Conservation (phyloP, 2,113 vertebrate genomes). For the Chascanopsetta lugubris region DNA sequence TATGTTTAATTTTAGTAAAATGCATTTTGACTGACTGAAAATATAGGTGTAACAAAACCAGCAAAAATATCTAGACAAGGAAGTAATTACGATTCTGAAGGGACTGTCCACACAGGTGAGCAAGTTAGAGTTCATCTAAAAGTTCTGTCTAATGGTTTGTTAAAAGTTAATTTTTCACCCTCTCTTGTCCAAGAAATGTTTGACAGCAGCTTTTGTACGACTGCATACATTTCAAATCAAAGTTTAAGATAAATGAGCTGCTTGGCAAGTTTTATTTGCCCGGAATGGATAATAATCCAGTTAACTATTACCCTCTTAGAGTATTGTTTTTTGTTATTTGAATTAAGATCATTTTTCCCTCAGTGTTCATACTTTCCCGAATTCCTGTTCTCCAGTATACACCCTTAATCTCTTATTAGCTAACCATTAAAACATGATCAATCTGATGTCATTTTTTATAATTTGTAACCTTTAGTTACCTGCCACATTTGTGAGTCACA, state of each 20-base stretch:
- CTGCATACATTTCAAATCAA: neutral
- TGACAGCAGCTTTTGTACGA: neutral
- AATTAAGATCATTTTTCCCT: too few species aligned
- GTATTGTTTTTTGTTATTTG: too few species aligned
- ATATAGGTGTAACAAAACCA: accelerated
- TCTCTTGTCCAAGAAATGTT: neutral
- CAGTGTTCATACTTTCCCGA: too few species aligned
- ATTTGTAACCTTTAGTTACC: too few species aligned
- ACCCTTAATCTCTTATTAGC: too few species aligned
- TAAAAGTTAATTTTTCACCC: constrained; percentile 3
- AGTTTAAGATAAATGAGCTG: neutral
- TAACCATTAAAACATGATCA: too few species aligned
- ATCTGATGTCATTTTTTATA: too few species aligned
- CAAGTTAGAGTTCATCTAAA: neutral
- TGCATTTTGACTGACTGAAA: neutral
- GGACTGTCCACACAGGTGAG: neutral
- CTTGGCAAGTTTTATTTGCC: too few species aligned
- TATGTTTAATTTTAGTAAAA: too few species aligned
- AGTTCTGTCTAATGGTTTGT: neutral
- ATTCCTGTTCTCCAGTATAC: too few species aligned
- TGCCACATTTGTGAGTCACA: constrained; percentile 39
- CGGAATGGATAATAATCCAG: too few species aligned
- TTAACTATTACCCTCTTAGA: too few species aligned
- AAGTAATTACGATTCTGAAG: neutral
- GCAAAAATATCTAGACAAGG: neutral